A percentile compares a stretch with the other conserved stretches of the same genome.
phyloP scores from a whole-genome alignment of 2,797 vertebrate species.

The Apogon talboti region DNA sequence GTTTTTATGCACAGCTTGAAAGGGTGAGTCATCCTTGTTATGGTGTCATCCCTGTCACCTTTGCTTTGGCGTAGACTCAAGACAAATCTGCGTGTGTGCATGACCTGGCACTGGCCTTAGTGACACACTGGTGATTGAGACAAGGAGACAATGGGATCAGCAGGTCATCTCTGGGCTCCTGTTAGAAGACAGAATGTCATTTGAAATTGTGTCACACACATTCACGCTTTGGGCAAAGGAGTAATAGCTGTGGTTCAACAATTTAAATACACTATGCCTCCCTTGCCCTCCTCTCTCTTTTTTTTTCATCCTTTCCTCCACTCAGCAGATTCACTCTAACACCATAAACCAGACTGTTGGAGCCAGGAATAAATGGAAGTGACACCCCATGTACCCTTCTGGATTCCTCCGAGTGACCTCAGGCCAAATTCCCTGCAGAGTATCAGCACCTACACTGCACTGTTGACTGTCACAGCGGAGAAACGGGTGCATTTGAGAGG shows the following conservation, averaged over 20 bases:
- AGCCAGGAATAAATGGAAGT: constrained; percentile 55
- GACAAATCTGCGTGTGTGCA: constrained; percentile 47
- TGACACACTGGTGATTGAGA: constrained; percentile 58
- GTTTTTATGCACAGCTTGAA: constrained; percentile 52
- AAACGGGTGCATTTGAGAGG: constrained; percentile 8
- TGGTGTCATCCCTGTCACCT: constrained; percentile 74
- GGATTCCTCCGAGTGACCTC: constrained; percentile 54
- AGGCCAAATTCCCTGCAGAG: constrained; percentile 47
- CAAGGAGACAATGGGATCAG: constrained; percentile 56
- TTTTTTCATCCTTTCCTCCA: neutral
- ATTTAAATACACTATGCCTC: constrained; percentile 22
- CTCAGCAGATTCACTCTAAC: constrained; percentile 47
- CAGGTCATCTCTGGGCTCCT: constrained; percentile 30
- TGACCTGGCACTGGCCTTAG: constrained; percentile 54
- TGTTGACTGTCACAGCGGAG: constrained; percentile 38
- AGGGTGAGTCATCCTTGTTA: constrained; percentile 59
- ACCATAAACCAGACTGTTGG: constrained; percentile 36
- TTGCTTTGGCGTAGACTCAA: constrained; percentile 56
- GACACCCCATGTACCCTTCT: constrained; percentile 47
- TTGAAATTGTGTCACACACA: constrained; percentile 36
- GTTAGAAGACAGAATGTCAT: constrained; percentile 38
- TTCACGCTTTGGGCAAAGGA: constrained; percentile 17
- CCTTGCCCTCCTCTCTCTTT: neutral
- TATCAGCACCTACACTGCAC: constrained; percentile 33
- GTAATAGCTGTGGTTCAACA: constrained; percentile 27